These are phyloP conservation scores for Drosophila persimilis DNA, from an alignment of 1,140 invertebrate genomes.

Conservation along the genomic window DNA sequence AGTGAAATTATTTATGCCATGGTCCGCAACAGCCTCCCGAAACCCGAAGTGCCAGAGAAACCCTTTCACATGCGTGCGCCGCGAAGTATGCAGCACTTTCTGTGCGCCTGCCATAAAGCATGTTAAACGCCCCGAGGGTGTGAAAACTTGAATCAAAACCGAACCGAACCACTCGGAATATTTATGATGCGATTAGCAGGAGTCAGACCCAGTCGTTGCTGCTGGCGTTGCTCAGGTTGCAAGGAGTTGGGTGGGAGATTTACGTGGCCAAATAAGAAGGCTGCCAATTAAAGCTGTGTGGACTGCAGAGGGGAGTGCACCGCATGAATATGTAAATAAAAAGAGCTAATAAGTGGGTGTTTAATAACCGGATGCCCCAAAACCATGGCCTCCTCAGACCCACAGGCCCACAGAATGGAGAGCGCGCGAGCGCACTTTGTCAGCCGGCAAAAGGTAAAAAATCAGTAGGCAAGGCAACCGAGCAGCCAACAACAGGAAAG, in stretches of 20 bases:
- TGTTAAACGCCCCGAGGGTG: conserved; percentile 76
- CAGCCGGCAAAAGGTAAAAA: conserved; percentile 73
- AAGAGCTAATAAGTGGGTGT: conserved; percentile 82
- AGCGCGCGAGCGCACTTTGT: conserved; percentile 60
- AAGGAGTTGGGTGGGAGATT: conserved; percentile 57
- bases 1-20: conserved; percentile 62
- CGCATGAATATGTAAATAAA: conserved; percentile 82
- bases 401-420: conserved; percentile 12
- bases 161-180: conserved; percentile 66
- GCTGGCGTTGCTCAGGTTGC: conserved; percentile 59
- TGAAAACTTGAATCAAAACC: conserved; percentile 75
- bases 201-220: conserved; percentile 27
- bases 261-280: conserved; percentile 67
- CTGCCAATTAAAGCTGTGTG: conserved; percentile 70
- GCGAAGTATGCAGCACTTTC: conserved; percentile 69
- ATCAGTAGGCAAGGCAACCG: conserved; percentile 63
- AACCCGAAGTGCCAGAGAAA: conserved; percentile 4
- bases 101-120: conserved; percentile 66
- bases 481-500: conserved; percentile 36
- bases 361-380: conserved; percentile 73
- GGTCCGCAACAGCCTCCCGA: conserved; percentile 19
- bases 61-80: conserved; percentile 62
- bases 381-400: background rate
- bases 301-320: conserved; percentile 42
- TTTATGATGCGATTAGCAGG: conserved; percentile 80